phyloP scores from a whole-genome alignment of 2,888 invertebrate species.

The Heliconius aoede region DNA sequence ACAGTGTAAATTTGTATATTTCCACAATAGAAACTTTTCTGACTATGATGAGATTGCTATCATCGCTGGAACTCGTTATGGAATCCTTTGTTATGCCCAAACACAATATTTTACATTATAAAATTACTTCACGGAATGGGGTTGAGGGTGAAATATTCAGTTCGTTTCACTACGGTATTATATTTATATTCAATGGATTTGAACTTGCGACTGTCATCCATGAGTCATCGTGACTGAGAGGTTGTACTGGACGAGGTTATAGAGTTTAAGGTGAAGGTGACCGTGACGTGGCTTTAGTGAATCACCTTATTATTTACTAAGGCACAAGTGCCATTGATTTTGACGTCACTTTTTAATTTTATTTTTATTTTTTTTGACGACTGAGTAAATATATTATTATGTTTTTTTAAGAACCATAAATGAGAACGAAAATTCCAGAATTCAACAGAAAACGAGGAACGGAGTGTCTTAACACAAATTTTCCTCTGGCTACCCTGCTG shows the following conservation, averaged over 20 bases:
- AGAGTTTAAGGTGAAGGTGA: constrained; percentile 33
- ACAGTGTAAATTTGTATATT: constrained; percentile 12
- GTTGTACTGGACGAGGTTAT: constrained; percentile 8
- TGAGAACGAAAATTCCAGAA: too few relatives aligned
- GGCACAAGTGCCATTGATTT: not conserved
- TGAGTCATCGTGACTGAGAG: constrained; percentile 42
- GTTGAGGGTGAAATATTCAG: constrained; percentile 40
- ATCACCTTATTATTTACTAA: not conserved
- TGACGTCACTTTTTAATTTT: not conserved
- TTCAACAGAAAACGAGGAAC: too few relatives aligned
- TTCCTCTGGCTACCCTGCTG: too few relatives aligned
- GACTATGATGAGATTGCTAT: constrained; percentile 37
- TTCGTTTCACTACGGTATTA: constrained; percentile 33
- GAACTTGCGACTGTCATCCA: constrained; percentile 39
- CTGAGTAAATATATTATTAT: not conserved
- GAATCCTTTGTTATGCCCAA: constrained; percentile 41
- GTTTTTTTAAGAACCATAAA: not conserved
- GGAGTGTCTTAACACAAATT: too few relatives aligned
- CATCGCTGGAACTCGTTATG: constrained; percentile 31
- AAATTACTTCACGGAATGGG: constrained; percentile 42
- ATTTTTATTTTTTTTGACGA: not conserved
- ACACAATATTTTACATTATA: constrained; percentile 37
- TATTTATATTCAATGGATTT: constrained; percentile 39
- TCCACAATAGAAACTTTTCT: constrained; percentile 22
- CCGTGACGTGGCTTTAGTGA: constrained; percentile 14